Base-by-base conservation (phyloP, 1,140 invertebrate genomes). In the Bombus waltoni region DNA sequence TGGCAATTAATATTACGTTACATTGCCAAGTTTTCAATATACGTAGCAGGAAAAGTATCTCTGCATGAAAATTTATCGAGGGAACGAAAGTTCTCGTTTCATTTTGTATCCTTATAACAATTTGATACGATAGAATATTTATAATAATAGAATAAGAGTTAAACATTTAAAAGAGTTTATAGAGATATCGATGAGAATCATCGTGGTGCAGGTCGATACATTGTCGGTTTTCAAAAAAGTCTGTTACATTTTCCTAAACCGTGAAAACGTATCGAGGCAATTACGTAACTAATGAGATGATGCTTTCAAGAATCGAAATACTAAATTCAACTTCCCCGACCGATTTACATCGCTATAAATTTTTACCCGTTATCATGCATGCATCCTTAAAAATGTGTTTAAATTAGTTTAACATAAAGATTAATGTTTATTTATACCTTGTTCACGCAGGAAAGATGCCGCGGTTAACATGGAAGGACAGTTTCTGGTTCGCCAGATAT, bases 391-490 rank as follows among this genome's bases (percentile, higher is more conserved):
- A 40, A 40, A 8, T 38, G 32, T 32, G 32, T 32, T 32, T 32
- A 32, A 6, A 32, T 74, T 44, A 53, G 10, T 38, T 40, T n/a
- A 11, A 44, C 10, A n/a, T 15, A 8, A n/a, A 25, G 10, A 8
- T 42, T 13, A 80, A 47, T 40, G 32, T 40, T 70, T 11, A 70
- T 66, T 53, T 18, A n/a, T 59, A 80, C 32, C 71, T 44, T 68
- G 18, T 85, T 87, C 18, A 47, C 62, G 15, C 47, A 99, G 98
- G 94, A 98, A 98, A 96, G 98, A 98, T 95, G 98, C 98, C 2
- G 97, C 98, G 73, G 97, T 99, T 42, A 97, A 97, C 79, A 99
- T 99, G 98, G 98, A 99, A 92, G 98, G 98, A 18, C 98, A 98
- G 87, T 99, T 99, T 95, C 95, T 99, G 74, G 98, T 99, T 1